These are phyloP conservation scores for Heliocidaris erythrogramma DNA, from an alignment of 35 echinoderm and acorn worm genomes.

Conservation along the genomic window DNA sequence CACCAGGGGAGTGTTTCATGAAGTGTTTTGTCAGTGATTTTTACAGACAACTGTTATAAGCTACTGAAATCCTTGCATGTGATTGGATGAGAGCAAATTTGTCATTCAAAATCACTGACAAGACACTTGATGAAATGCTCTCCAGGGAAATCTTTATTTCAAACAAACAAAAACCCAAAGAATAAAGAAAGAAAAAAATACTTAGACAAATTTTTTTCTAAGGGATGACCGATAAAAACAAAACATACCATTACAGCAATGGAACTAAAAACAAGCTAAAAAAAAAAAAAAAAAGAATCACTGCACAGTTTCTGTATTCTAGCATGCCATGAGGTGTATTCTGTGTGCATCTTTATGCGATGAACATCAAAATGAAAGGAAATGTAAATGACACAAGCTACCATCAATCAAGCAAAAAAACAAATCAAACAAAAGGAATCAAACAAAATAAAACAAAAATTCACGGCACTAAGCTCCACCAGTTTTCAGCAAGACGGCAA, in stretches of 20 bases:
- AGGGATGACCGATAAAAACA: background rate
- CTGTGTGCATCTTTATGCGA: background rate
- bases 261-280: background rate
- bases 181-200: background rate
- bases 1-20: too few species aligned
- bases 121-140: too few species aligned
- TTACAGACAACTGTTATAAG: too few species aligned
- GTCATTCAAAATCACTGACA: too few species aligned
- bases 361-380: background rate
- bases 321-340: slow-evolving; percentile 13
- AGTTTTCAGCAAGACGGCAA: background rate
- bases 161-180: background rate
- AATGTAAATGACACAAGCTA: background rate
- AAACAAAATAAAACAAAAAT: background rate
- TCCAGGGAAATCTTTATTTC: background rate
- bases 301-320: background rate
- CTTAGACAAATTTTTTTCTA: background rate
- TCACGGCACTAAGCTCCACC: background rate
- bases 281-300: background rate
- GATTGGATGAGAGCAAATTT: too few species aligned
- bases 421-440: background rate
- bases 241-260: background rate
- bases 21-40: too few species aligned
- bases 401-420: background rate
- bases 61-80: too few species aligned